Conservation (phyloP, 2,113 vertebrate species). For the Rhea americana region DNA sequence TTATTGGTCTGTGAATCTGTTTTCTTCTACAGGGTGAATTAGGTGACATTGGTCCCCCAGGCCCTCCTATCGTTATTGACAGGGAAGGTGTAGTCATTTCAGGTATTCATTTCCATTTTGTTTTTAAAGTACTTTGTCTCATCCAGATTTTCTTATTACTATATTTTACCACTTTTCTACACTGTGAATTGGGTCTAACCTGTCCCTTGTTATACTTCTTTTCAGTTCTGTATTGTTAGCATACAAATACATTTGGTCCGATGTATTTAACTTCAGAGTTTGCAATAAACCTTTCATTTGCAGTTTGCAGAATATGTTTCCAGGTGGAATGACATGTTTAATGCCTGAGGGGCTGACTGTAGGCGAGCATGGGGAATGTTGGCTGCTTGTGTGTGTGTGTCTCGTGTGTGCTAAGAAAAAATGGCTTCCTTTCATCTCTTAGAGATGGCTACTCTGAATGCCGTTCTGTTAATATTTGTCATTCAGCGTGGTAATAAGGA, state of each 20-base stretch:
- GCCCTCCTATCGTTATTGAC: conserved; percentile 70
- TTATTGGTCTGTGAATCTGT: background rate
- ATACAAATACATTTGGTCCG: background rate
- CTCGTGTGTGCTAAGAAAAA: background rate
- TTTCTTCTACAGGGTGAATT: conserved; percentile 84
- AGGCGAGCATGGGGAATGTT: fast-evolving
- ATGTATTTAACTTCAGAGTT: background rate
- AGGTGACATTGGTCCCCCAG: conserved; percentile 83
- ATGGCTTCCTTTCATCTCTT: background rate
- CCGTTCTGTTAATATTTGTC: background rate
- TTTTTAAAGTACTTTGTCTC: background rate
- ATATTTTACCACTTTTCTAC: background rate
- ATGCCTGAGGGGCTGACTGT: background rate
- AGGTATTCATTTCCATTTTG: conserved; percentile 69
- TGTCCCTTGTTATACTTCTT: background rate
- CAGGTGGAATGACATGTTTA: background rate
- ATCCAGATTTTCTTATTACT: background rate
- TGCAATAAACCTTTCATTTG: background rate
- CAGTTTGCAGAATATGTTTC: background rate
- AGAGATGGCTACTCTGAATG: background rate
- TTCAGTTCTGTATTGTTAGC: background rate
- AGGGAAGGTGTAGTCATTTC: conserved; percentile 64
- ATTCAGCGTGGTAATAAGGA: background rate
- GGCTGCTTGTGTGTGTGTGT: background rate
- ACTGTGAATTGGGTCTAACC: background rate